These are phyloP conservation scores for Adelges cooleyi DNA, from an alignment of 1,140 invertebrate genomes.

Conservation along the genomic window DNA sequence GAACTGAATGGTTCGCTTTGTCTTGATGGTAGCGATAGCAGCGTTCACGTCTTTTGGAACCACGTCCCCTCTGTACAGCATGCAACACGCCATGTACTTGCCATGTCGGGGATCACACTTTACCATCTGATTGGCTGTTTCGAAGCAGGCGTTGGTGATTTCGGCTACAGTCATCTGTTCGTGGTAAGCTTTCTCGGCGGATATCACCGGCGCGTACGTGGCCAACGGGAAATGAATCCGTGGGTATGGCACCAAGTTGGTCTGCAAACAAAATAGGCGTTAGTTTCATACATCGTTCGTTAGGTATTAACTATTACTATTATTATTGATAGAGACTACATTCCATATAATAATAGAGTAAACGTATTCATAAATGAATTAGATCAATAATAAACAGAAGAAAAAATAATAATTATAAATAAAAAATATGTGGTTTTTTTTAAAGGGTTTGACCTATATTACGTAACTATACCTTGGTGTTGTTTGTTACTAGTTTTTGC, in stretches of 20 bases:
- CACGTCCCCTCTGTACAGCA: conserved; percentile 64
- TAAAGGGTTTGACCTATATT: no score
- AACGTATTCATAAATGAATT: no score
- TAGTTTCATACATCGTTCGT: no score
- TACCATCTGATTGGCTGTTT: conserved; percentile 60
- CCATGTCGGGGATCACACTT: conserved; percentile 67
- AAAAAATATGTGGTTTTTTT: no score
- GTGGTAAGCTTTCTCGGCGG: conserved; percentile 72
- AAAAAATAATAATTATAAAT: no score
- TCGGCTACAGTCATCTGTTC: conserved; percentile 69
- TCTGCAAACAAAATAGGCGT: no score
- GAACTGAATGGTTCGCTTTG: conserved; percentile 44
- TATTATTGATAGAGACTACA: no score
- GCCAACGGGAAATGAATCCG: conserved; percentile 51
- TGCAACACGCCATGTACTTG: conserved; percentile 79
- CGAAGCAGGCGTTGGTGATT: conserved; percentile 47
- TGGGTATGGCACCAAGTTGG: conserved; percentile 50
- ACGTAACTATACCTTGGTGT: no score
- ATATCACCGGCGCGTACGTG: conserved; percentile 64
- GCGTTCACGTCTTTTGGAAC: conserved; percentile 72
- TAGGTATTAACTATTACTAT: no score
- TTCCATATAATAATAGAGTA: no score
- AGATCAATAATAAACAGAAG: no score
- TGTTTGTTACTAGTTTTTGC: no score
- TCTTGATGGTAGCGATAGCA: conserved; percentile 68